phyloP scores from a whole-genome alignment of 2,888 invertebrate genomes.

The Sisyra nigra region DNA sequence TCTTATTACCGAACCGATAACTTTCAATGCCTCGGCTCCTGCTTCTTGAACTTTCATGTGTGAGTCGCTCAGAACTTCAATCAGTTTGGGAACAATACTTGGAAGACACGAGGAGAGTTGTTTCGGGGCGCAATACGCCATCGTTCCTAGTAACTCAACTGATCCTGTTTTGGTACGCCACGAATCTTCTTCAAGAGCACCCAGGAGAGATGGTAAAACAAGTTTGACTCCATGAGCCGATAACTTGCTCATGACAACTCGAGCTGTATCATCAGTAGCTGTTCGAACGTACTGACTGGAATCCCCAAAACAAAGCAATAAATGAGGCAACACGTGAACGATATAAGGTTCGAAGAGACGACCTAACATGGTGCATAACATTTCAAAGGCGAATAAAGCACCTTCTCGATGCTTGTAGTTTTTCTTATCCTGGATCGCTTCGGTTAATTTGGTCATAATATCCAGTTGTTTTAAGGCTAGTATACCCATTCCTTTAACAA shows the following conservation, averaged over 20 bases:
- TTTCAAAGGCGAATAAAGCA: slow-evolving; percentile 93
- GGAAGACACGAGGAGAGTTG: slow-evolving; percentile 96
- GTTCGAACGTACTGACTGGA: slow-evolving; percentile 86
- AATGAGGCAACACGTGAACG: slow-evolving; percentile 88
- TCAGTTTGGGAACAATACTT: slow-evolving; percentile 93
- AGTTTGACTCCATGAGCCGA: slow-evolving; percentile 96
- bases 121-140: slow-evolving; percentile 98
- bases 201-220: slow-evolving; percentile 82
- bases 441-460: slow-evolving; percentile 85
- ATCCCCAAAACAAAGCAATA: slow-evolving; percentile 92
- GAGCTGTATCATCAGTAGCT: slow-evolving; percentile 92
- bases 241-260: slow-evolving; percentile 87
- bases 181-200: slow-evolving; percentile 91
- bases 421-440: slow-evolving; percentile 93
- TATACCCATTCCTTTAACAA: slow-evolving; percentile 94
- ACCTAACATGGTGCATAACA: slow-evolving; percentile 87
- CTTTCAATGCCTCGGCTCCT: slow-evolving; percentile 87
- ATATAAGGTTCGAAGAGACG: slow-evolving; percentile 98
- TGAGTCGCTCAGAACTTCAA: slow-evolving; percentile 92
- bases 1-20: slow-evolving; percentile 93
- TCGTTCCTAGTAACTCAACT: slow-evolving; percentile 88
- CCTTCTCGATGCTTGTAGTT: slow-evolving; percentile 89
- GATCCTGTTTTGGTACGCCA: slow-evolving; percentile 98
- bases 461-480: slow-evolving; percentile 87
- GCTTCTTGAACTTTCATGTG: slow-evolving; percentile 94